These are phyloP conservation scores for Zaprionus lachaisei DNA, from an alignment of 1,140 invertebrate genomes.

Conservation along the genomic window DNA sequence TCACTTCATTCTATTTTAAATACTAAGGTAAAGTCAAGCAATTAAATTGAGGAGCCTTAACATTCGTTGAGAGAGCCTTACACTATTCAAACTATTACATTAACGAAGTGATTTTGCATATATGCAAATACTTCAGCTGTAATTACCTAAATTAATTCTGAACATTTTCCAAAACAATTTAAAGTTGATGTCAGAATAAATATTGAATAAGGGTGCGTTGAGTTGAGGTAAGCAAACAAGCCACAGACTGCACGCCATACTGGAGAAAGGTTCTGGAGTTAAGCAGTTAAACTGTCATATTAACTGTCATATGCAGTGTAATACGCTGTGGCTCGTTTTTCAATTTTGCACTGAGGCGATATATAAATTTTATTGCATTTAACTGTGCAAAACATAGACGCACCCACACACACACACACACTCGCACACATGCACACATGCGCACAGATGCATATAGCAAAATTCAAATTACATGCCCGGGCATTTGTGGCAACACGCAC, in stretches of 20 bases:
- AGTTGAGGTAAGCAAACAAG: neutral
- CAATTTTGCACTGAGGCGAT: constrained; percentile 11
- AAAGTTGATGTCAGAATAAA: neutral
- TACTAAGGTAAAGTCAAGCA: too few relatives aligned
- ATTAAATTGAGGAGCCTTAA: neutral
- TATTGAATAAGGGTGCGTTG: neutral
- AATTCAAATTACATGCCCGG: constrained; percentile 44
- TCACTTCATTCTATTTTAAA: too few relatives aligned
- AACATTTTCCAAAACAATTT: neutral
- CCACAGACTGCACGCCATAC: neutral
- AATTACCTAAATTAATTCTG: neutral
- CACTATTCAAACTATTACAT: neutral
- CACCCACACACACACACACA: neutral
- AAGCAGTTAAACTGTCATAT: constrained; percentile 23
- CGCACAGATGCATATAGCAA: constrained; percentile 11
- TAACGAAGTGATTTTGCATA: neutral
- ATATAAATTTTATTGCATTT: constrained; percentile 36
- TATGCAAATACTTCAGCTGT: neutral
- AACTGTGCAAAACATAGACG: constrained; percentile 4
- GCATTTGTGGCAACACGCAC: constrained; percentile 34
- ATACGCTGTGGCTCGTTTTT: constrained; percentile 23
- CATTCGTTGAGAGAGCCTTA: neutral
- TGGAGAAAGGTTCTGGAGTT: neutral
- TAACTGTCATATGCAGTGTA: constrained; percentile 34
- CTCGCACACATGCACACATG: too few relatives aligned